Base-by-base conservation (phyloP, 1,140 invertebrate genomes). In the Semibalanus balanoides region DNA sequence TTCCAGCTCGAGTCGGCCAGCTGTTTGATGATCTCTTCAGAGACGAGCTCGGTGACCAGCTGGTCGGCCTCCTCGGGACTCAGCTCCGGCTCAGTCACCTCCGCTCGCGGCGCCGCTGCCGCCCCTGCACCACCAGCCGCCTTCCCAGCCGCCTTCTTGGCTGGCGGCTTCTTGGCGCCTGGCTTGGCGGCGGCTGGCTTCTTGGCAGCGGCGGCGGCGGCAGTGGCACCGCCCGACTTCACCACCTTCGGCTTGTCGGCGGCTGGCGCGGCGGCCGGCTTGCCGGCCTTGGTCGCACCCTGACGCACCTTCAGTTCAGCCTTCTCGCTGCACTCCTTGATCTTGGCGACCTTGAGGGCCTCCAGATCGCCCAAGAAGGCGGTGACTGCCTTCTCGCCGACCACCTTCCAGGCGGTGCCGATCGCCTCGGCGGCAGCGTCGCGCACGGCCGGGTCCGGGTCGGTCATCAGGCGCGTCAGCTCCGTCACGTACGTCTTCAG, bases 281-380 rank as follows among this genome's bases (percentile, higher is more conserved):
- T 76, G 75, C 77, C 78, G 74, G 79, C 51, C 43, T 78, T 81
- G 30, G 80, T 72, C 25, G 79, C 79, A 25, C 77, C 74, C 43
- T 79, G 76, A 74, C 79, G 80, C 29, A 81, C 77, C 30, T 80
- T 82, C 17, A 97, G 91, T 22, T 95, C 93, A 29, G 93, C 94
- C 84, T 96, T 97, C 31, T 97, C 94, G 80, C 90, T 90, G 81
- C 88, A 93, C 83, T 99, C 97, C 84, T 97, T 95, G 28, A 99
- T 89, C 85, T 98, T 99, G 30, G 90, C 87, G 88, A 97, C 92
- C 85, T 99, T 99, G 7, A 97, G 83, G 70, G 90, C 89, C 82
- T 94, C 96, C 3, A 99, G 84, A 83, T 98, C 96, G 9, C 88
- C 87, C 28, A 98, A 85, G 81, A 97, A 93, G 0, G 94, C 91